Evolutionary conservation across 2,888 invertebrate species (phyloP).

Genomic region (Tromatobia lineatoria): DNA sequence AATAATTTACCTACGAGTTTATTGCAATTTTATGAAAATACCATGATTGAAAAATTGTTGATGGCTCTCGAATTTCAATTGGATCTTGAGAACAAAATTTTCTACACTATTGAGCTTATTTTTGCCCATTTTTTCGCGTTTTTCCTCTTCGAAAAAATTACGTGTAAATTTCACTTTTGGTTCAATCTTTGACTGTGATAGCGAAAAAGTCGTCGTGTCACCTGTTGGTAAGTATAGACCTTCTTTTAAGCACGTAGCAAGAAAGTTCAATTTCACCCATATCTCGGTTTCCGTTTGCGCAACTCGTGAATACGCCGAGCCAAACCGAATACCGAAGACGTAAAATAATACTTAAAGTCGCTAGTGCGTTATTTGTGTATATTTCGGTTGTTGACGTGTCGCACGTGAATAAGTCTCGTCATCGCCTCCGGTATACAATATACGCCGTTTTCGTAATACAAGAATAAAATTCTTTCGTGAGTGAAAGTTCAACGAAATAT

Average conservation of each 20-base stretch:
- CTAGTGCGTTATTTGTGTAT: neutral
- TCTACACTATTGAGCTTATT: no score
- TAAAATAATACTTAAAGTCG: neutral
- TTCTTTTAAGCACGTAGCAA: constrained; percentile 1
- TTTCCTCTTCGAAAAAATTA: neutral
- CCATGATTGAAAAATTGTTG: neutral
- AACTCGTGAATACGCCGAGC: constrained; percentile 14
- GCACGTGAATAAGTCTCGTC: neutral
- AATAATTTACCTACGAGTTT: no score
- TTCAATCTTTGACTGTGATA: neutral
- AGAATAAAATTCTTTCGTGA: constrained; percentile 25
- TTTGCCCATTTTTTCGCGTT: no score
- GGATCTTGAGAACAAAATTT: neutral
- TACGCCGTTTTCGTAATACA: constrained; percentile 28
- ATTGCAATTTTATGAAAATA: no score
- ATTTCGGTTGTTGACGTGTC: neutral
- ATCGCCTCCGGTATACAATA: neutral
- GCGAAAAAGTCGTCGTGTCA: neutral
- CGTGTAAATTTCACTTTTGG: neutral
- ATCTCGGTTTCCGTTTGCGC: constrained; percentile 16
- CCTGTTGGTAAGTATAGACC: neutral
- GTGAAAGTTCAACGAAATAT: constrained; percentile 45
- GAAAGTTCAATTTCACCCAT: constrained; percentile 23
- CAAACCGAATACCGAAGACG: constrained; percentile 5
- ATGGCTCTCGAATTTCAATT: neutral